These are phyloP conservation scores for Galemys pyrenaicus DNA, from an alignment of 2,113 vertebrate genomes.

Conservation along the genomic window DNA sequence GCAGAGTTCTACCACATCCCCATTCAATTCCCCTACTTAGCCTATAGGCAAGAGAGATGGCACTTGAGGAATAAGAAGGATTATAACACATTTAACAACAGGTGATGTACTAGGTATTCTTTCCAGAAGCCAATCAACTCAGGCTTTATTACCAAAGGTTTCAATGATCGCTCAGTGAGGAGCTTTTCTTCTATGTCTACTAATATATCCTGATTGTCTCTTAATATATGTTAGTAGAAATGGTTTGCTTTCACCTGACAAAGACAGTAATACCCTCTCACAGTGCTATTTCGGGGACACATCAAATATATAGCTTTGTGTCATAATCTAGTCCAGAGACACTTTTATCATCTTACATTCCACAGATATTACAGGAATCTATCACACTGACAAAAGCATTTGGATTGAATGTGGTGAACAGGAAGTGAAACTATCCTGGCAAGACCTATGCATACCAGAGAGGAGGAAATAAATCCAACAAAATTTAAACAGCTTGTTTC, in stretches of 20 bases:
- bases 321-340: neutral
- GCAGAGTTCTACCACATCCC: neutral
- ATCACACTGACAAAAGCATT: neutral
- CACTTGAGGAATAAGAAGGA: neutral
- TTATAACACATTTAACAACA: neutral
- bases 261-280: neutral
- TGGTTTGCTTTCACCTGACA: neutral
- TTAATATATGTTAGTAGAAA: neutral
- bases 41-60: neutral
- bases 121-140: neutral
- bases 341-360: neutral
- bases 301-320: neutral
- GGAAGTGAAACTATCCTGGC: neutral
- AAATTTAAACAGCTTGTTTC: neutral
- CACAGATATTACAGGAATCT: neutral
- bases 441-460: neutral
- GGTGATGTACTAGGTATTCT: neutral
- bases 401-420: neutral
- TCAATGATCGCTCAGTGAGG: neutral
- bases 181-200: neutral
- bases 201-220: neutral
- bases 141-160: neutral
- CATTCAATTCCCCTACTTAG: neutral
- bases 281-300: neutral
- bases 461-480: neutral